phyloP scores from a whole-genome alignment of 2,888 invertebrate genomes.

The Polylopha cassiicola region DNA sequence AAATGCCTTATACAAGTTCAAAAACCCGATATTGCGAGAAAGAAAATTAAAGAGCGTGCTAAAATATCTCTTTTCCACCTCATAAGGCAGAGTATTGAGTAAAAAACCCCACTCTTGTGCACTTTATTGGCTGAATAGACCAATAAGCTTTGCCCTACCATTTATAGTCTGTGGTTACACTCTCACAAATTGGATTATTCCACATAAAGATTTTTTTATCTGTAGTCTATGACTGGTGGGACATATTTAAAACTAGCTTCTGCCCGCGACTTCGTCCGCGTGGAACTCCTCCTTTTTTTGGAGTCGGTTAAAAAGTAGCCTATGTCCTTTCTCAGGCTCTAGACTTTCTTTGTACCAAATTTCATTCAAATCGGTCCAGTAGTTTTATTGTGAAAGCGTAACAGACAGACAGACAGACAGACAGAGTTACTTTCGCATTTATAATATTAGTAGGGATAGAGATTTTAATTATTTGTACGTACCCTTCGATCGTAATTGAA shows the following conservation, averaged over 20 bases:
- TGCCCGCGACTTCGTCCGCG: too few species aligned
- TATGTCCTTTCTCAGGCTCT: too few species aligned
- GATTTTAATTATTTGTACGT: too few species aligned
- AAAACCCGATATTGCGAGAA: background rate
- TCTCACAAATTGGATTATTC: slow-evolving; percentile 16
- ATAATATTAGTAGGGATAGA: too few species aligned
- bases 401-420: too few species aligned
- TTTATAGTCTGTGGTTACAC: slow-evolving; percentile 13
- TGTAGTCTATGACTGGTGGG: slow-evolving; percentile 5
- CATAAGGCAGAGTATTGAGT: slow-evolving; percentile 9
- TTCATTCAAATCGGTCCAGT: too few species aligned
- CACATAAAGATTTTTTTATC: slow-evolving; percentile 13
- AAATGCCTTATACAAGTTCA: background rate
- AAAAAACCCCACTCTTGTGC: slow-evolving; percentile 10
- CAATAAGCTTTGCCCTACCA: slow-evolving; percentile 12
- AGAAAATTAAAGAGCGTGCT: slow-evolving; percentile 16
- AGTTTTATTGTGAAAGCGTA: too few species aligned
- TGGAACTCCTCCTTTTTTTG: too few species aligned
- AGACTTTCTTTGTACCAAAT: too few species aligned
- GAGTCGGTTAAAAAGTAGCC: too few species aligned
- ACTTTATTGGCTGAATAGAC: slow-evolving; percentile 17
- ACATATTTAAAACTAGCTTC: background rate
- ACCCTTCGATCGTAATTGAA: too few species aligned
- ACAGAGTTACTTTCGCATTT: too few species aligned
- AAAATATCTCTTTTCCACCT: slow-evolving; percentile 21